Base-by-base conservation (phyloP, 2,797 vertebrate genomes). In the Phrynocephalus guinanensis region DNA sequence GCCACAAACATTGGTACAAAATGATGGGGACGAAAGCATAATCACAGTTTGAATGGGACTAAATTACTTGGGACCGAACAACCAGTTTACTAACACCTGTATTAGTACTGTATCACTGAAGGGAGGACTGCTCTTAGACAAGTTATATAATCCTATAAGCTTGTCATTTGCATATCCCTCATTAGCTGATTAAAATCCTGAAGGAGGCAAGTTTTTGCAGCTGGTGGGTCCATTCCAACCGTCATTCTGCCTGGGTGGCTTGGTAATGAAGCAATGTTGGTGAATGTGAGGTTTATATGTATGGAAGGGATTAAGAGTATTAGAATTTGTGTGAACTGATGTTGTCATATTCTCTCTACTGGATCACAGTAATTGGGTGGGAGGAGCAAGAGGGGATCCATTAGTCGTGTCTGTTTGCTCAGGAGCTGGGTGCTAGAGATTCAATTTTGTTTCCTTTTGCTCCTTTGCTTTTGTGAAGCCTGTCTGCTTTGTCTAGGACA, bases 61-160 rank as follows among this genome's bases (percentile, higher is more conserved):
- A 96, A 98, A 98, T 98, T 96, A 98, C 97, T 93, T 97, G 87
- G 93, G 84, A 96, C 93, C 97, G 98, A 98, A 98, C 97, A 97
- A 94, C 97, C 97, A 97, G 96, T 98, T 98, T 98, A 97, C 97
- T 96, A 97, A 98, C 98, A 99, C 98, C 98, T 99, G 98, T 98
- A 98, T 98, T 97, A 98, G 97, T 95, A 91, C 94, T 97, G 97
- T 96, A 95, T 92, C 96, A 88, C 97, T 93, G 97, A 91, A 92
- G 97, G 98, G 97, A 96, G 97, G 96, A 79, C 97, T 96, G 97
- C 96, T 95, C 97, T 95, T 95, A 89, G 97, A 98, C 98, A 98
- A 97, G 97, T 93, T 82, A 50, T 99, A 99, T 99, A 99, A 99
- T 99, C 98, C 98, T 95, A 97, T 98, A 98, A 99, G 96, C 98